Percentiles rank a stretch among this genome's conserved stretches.
Evolutionary conservation across 2,888 invertebrate species (phyloP).

Genomic region (Empis stercorea): DNA sequence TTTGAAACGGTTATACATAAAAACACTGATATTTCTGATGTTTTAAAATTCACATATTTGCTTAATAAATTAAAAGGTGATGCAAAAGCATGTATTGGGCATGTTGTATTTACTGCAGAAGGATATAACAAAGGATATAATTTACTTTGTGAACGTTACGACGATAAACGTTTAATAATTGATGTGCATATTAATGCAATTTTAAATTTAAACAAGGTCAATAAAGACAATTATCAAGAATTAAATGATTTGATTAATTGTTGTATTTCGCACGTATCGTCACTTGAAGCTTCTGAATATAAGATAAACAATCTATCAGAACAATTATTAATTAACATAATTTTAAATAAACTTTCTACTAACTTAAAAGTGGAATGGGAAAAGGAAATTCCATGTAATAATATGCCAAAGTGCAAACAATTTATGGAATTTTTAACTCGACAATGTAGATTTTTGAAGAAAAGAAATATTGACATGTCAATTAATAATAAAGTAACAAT

Average conservation of each 20-base stretch:
- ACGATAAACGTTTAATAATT: background rate
- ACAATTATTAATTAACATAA: background rate
- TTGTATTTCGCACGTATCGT: background rate
- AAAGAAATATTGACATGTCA: no score
- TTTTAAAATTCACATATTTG: background rate
- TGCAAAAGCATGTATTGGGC: background rate
- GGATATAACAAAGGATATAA: background rate
- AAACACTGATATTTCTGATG: background rate
- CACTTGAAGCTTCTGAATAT: background rate
- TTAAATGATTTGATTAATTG: background rate
- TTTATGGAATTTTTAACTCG: background rate
- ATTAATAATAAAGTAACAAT: no score
- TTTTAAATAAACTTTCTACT: background rate
- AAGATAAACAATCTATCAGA: background rate
- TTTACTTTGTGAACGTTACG: background rate
- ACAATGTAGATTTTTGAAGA: background rate
- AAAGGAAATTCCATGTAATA: background rate
- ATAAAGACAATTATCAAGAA: background rate
- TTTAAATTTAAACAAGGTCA: background rate
- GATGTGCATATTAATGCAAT: background rate
- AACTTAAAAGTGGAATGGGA: background rate
- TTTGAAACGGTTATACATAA: background rate
- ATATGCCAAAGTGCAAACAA: background rate
- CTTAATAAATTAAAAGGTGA: background rate
- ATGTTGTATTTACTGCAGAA: background rate